Percentiles rank a stretch among this genome's conserved stretches.
phyloP scores from a whole-genome alignment of 2,888 invertebrate genomes.

The Drosophila macrospina region DNA sequence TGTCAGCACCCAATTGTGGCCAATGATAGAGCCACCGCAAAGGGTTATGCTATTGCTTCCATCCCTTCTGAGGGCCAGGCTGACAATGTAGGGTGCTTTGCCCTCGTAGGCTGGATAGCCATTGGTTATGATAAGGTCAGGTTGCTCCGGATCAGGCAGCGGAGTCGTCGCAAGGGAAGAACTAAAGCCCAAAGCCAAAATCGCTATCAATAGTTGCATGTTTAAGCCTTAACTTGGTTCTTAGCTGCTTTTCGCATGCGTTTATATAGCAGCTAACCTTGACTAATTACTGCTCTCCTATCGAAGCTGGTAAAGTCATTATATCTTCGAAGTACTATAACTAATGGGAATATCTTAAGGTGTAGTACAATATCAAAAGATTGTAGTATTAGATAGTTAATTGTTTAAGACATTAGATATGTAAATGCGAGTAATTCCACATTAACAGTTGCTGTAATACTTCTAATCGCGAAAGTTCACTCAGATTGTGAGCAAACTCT shows the following conservation, averaged over 20 bases:
- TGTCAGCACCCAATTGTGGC: slow-evolving; percentile 47
- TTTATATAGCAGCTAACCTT: slow-evolving; percentile 7
- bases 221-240: slow-evolving; percentile 1
- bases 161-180: slow-evolving; percentile 19
- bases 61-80: slow-evolving; percentile 52
- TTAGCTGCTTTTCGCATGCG: neutral
- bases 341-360: neutral
- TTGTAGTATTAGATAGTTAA: slow-evolving; percentile 6
- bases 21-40: slow-evolving; percentile 56
- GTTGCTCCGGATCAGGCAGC: neutral
- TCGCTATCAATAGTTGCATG: slow-evolving; percentile 29
- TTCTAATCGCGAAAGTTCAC: too few relatives aligned
- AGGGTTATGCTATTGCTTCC: slow-evolving; percentile 26
- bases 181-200: slow-evolving; percentile 14
- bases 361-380: neutral
- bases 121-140: slow-evolving; percentile 60
- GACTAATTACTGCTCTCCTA: neutral
- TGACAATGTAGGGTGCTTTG: slow-evolving; percentile 72
- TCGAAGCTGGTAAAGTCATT: neutral
- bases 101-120: slow-evolving; percentile 62
- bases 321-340: neutral
- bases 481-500: too few relatives aligned
- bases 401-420: slow-evolving; percentile 24
- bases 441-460: neutral
- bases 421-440: neutral